Percentiles rank a stretch among this genome's conserved stretches.
Evolutionary conservation across 2,113 vertebrate genomes (phyloP).

Genomic region (Tetrao urogallus): DNA sequence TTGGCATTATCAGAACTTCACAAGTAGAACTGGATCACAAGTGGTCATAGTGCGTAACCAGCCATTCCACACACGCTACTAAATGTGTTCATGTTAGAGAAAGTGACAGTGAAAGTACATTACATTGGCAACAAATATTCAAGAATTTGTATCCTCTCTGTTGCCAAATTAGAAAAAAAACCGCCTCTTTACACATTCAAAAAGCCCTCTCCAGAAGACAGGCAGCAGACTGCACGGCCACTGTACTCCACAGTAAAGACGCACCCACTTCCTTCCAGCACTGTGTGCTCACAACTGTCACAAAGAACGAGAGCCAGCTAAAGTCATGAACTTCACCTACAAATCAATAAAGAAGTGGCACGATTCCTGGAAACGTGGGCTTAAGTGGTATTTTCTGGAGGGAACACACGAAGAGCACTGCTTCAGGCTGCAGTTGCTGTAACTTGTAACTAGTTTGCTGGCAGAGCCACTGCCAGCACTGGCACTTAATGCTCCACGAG

Average conservation of each 20-base stretch:
- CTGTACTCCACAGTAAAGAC: not conserved
- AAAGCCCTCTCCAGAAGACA: not conserved
- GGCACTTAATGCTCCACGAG: not conserved
- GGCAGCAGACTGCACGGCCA: not conserved
- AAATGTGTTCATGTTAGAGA: rapidly evolving
- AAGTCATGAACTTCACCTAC: not conserved
- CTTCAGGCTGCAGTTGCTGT: not conserved
- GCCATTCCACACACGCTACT: not conserved
- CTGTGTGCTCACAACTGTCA: rapidly evolving
- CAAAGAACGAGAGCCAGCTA: not conserved
- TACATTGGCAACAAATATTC: not conserved
- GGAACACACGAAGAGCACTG: not conserved
- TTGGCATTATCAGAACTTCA: not conserved
- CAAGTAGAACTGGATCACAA: not conserved
- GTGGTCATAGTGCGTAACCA: not conserved
- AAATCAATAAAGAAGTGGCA: not conserved
- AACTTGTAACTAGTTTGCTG: not conserved
- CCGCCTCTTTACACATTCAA: not conserved
- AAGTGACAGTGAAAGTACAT: not conserved
- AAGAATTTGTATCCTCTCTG: not conserved
- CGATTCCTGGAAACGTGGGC: rapidly evolving
- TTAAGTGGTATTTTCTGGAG: not conserved
- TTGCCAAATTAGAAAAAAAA: not conserved
- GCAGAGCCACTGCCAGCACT: rapidly evolving
- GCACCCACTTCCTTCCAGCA: rapidly evolving